Base-by-base conservation (phyloP, 2,797 vertebrate genomes). In the Carcharodon carcharias region DNA sequence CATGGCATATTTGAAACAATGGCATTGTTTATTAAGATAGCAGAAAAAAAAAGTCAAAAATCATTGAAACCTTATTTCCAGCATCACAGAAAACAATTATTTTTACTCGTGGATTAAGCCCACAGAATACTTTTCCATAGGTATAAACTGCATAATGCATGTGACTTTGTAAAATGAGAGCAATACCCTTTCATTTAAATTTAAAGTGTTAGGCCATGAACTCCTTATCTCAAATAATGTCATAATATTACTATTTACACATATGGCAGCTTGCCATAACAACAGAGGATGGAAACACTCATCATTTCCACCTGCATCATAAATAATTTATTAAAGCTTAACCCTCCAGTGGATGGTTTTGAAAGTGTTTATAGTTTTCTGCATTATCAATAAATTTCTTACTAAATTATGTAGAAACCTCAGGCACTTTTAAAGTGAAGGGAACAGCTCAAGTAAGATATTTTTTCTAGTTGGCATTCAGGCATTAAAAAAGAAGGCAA, bases 271-370 rank as follows among this genome's bases (percentile, higher is more conserved):
- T 5, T 54, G 61, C 40, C 45, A 69, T 69, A 50, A 69, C 65
- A 50, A 67, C 4, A 35, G 12, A 95, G 45, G 45, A 69, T 95
- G 93, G 23, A 69, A 69, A 26, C 65, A 71, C 40, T 71, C 65
- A 94, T 3, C 63, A 40, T 45, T 95, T 95, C 45, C 40, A 50
- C 11, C 35, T 65, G 21, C 11, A 35, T 56, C 69, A 56, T 95
- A 54, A 95, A 73, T 95, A 73, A 95, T 73, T 73, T 45, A 95
- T 95, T 69, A 50, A 95, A 31, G 45, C 3, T 50, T 95, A 31
- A 71, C 73, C 93, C 67, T 12, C 26, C 9, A 31, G 12, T 31
- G 40, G 67, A 71, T 31, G 56, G 28, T 54, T 95, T n/a, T 26
- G 31, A 71, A 67, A 28, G 11, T 63, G 3, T 93, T 65, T 23